Evolutionary conservation across 2,888 invertebrate genomes (phyloP), one percentile per base, ranked within the genome.

Genomic region (Drosophila tripunctata): DNA sequence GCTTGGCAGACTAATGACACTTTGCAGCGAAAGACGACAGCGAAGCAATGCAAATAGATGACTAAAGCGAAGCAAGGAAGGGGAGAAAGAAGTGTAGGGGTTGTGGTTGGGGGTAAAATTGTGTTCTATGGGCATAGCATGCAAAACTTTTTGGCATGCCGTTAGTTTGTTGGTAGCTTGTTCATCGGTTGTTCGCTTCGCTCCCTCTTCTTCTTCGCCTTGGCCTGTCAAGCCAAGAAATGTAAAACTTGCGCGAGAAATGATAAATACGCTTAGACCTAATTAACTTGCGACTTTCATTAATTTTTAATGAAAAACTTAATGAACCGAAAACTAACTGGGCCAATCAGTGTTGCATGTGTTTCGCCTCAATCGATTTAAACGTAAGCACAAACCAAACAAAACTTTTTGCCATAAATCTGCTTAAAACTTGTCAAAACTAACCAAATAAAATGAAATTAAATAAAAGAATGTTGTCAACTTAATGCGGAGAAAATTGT

Each of bases 241-340:
- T 87, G 81, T 73, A 79, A 78, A 85, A 78, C 87, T 87, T 87
- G 82, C 74, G 81, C 87, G 70, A 73, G 80, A 88, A 84, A 84
- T 84, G 83, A 84, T 84, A 84, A 84, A 84, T 88, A 84, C 84
- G 87, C 88, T 88, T 83, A 84, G 83, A 88, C 83, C 87, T 84
- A 84, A 84, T 84, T 84, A 84, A 84, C 87, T 84, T 75, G 87
- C 78, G 78, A 84, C 88, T 84, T 84, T 86, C 88, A 84, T 84
- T 88, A 83, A 84, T 86, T 88, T 88, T 86, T 84, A 84, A 84
- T 88, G 88, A 86, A 84, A 84, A 83, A 88, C 66, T 67, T 84
- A 84, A 84, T 84, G 83, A 88, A 87, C 81, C 83, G 75, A 72
- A 75, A 84, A 87, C 85, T 78, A 75, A 78, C 67, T 56, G 56